Percentiles rank a stretch among this genome's conserved stretches.
Conservation (phyloP, 2,113 vertebrate genomes). For the Halichoeres trimaculatus region DNA sequence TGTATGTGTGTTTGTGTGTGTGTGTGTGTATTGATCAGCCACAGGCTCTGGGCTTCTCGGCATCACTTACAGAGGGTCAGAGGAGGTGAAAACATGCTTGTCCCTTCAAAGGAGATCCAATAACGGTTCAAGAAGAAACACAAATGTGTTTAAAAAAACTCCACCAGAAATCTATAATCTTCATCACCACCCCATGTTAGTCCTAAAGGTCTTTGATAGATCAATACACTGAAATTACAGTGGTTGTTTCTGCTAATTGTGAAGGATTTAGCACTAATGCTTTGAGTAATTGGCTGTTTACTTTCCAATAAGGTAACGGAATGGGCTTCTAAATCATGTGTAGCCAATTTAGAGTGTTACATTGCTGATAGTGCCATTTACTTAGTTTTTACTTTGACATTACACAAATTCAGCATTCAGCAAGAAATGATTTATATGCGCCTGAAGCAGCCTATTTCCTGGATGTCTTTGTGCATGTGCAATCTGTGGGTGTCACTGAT, state of each 20-base stretch:
- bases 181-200: background rate
- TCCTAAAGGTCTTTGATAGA: background rate
- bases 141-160: slow-evolving; percentile 3
- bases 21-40: slow-evolving; percentile 23
- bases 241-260: slow-evolving; percentile 46
- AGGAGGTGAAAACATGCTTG: slow-evolving; percentile 34
- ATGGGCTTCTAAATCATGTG: slow-evolving; percentile 24
- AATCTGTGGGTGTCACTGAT: slow-evolving; percentile 57
- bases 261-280: slow-evolving; percentile 46
- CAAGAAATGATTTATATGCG: slow-evolving; percentile 14
- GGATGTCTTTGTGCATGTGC: slow-evolving; percentile 8
- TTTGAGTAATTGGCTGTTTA: slow-evolving; percentile 52
- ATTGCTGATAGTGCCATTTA: slow-evolving; percentile 41
- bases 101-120: slow-evolving; percentile 19
- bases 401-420: slow-evolving; percentile 24
- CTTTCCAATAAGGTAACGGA: slow-evolving; percentile 36
- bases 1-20: background rate
- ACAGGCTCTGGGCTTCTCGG: slow-evolving; percentile 38
- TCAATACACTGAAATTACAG: slow-evolving; percentile 26
- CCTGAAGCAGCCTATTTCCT: slow-evolving; percentile 7
- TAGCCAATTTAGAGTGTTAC: slow-evolving; percentile 25
- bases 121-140: slow-evolving; percentile 28
- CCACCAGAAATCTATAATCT: slow-evolving; percentile 3
- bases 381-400: slow-evolving; percentile 30
- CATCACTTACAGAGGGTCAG: slow-evolving; percentile 54